Conservation (phyloP, 2,797 vertebrate species). For the Catharus ustulatus region DNA sequence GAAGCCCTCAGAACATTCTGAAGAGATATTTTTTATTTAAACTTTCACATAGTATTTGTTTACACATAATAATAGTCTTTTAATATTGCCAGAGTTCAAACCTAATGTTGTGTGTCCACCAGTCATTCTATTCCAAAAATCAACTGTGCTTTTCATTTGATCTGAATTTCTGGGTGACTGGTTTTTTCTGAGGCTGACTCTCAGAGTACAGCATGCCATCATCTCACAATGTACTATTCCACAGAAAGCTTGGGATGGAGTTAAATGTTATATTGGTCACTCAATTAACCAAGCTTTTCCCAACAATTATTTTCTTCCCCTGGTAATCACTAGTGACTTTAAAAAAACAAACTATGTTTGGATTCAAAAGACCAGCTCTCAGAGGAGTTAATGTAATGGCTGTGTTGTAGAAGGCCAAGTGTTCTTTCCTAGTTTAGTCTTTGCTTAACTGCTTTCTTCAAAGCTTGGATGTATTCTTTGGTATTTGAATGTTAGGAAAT, state of each 20-base stretch:
- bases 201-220: not conserved
- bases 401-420: slow-evolving; percentile 34
- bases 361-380: slow-evolving; percentile 68
- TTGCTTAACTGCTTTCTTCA: slow-evolving; percentile 61
- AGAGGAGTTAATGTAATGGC: slow-evolving; percentile 62
- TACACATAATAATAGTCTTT: not conserved
- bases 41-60: not conserved
- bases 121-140: not conserved
- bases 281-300: slow-evolving; percentile 59
- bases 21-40: not conserved
- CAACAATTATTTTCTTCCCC: slow-evolving; percentile 45
- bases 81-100: not conserved
- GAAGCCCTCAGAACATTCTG: not conserved
- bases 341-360: slow-evolving; percentile 58
- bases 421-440: slow-evolving; percentile 58
- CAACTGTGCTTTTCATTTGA: not conserved
- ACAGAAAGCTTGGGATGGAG: slow-evolving; percentile 19
- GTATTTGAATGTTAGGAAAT: slow-evolving; percentile 72
- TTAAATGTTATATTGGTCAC: slow-evolving; percentile 30
- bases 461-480: slow-evolving; percentile 65
- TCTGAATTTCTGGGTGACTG: slow-evolving; percentile 14
- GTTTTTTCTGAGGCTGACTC: slow-evolving; percentile 3
- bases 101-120: not conserved
- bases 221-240: not conserved
- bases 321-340: slow-evolving; percentile 49